Evolutionary conservation across 2,113 vertebrate species (phyloP).

Genomic region (Climacteris rufus): DNA sequence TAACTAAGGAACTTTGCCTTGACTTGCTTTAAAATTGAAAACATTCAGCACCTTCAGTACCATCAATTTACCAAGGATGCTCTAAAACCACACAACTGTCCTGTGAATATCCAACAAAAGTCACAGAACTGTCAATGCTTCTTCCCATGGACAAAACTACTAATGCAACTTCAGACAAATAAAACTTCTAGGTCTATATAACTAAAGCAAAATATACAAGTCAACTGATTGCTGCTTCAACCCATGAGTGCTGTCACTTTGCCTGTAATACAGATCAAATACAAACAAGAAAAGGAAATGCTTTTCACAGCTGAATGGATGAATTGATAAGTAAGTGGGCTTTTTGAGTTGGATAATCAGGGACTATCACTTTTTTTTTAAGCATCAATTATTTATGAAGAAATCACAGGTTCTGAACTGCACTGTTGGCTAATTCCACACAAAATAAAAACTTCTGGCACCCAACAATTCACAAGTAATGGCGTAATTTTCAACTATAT

Average conservation of each 20-base stretch:
- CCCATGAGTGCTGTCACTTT: not conserved
- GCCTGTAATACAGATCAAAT: not conserved
- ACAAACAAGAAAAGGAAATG: not conserved
- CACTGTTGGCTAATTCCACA: not conserved
- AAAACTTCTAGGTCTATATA: not conserved
- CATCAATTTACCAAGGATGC: not conserved
- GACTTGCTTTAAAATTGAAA: not conserved
- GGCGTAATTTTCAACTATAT: not conserved
- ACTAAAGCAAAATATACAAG: not conserved
- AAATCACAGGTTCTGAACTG: not conserved
- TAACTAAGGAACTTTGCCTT: not conserved
- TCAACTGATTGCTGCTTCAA: not conserved
- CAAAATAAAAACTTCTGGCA: not conserved
- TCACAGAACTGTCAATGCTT: not conserved
- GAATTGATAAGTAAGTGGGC: fast-evolving
- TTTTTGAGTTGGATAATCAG: not conserved
- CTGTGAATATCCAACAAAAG: not conserved
- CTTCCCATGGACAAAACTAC: not conserved
- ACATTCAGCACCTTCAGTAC: fast-evolving
- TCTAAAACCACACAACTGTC: not conserved
- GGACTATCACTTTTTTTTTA: not conserved
- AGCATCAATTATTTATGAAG: not conserved
- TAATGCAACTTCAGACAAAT: not conserved
- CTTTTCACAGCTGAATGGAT: not conserved
- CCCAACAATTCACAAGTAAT: not conserved